Base-by-base conservation (phyloP, 2,888 invertebrate species). In the Papilio elwesi region DNA sequence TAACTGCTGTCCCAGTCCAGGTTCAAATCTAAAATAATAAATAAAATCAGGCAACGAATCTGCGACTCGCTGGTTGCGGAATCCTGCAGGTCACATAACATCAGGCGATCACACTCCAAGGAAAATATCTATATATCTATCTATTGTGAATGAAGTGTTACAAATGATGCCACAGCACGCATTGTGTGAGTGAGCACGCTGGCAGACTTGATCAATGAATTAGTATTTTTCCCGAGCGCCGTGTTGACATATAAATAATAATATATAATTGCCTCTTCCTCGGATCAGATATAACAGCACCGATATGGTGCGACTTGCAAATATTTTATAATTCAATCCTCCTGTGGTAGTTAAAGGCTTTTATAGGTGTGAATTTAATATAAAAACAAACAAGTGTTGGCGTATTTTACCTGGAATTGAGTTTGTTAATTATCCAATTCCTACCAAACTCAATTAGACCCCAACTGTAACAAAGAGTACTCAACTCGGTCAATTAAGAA, bases 231-330 rank as follows among this genome's bases (percentile, higher is more conserved):
- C 16, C 13, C 9, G 0, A 53, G 6, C 9, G 53, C 9, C 9
- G 16, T 36, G 36, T 59, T 59, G 38, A 59, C 38, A 59, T 13
- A 6, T 36, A 13, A 6, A 13, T n/a, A 13, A 5, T 38, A n/a
- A 10, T 26, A 38, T 38, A 57, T 57, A 57, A 57, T 57, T 38
- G 57, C 57, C 57, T 26, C 38, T 38, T 57, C 38, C 53, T 53
- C n/a, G 57, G 12, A 57, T n/a, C 57, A 38, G 16, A 57, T 6
- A 7, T 10, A 57, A 36, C 11, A 16, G 15, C 10, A 53, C 16
- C 11, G 9, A 53, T 16, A 10, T 16, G 9, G 16, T 4, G 16
- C 2, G 8, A 15, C 53, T 53, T 7, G 7, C 15, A 2, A 52
- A 15, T 52, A 9, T 15, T 15, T 52, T 1, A 15, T 52, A 8